These are phyloP conservation scores for Xiphophorus maculatus DNA, from an alignment of 2,113 vertebrate species.

Conservation along the genomic window DNA sequence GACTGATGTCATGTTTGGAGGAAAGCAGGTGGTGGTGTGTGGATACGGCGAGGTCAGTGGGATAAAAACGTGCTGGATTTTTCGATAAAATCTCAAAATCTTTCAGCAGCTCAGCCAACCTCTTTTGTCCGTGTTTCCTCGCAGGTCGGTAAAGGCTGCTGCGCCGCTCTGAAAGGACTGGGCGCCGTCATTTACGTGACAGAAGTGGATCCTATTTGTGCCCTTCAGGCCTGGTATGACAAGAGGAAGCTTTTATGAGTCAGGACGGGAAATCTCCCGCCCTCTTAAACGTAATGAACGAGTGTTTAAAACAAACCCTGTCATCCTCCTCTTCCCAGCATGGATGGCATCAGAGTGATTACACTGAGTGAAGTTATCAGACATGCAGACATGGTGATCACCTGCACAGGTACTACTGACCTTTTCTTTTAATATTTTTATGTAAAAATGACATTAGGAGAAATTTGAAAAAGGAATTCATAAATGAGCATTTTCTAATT, in stretches of 20 bases:
- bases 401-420: constrained; percentile 89
- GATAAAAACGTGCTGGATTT: neutral
- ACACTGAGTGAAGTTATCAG: constrained; percentile 88
- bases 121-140: neutral
- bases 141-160: constrained; percentile 95
- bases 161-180: constrained; percentile 90
- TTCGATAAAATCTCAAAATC: neutral
- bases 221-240: constrained; percentile 93
- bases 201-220: constrained; percentile 95
- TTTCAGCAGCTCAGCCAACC: neutral
- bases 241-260: constrained; percentile 28
- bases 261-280: constrained; percentile 6
- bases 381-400: constrained; percentile 92
- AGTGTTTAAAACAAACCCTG: neutral
- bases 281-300: constrained; percentile 1
- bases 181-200: constrained; percentile 90
- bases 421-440: neutral
- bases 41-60: constrained; percentile 92
- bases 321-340: constrained; percentile 77
- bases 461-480: neutral
- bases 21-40: constrained; percentile 91
- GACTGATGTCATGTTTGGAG: constrained; percentile 93
- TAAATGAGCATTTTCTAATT: neutral
- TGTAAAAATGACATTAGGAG: neutral
- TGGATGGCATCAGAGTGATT: constrained; percentile 93